A percentile compares a stretch with the other conserved stretches of the same genome.
Conservation (phyloP, 2,888 invertebrate species). For the Scaptomyza parva region DNA sequence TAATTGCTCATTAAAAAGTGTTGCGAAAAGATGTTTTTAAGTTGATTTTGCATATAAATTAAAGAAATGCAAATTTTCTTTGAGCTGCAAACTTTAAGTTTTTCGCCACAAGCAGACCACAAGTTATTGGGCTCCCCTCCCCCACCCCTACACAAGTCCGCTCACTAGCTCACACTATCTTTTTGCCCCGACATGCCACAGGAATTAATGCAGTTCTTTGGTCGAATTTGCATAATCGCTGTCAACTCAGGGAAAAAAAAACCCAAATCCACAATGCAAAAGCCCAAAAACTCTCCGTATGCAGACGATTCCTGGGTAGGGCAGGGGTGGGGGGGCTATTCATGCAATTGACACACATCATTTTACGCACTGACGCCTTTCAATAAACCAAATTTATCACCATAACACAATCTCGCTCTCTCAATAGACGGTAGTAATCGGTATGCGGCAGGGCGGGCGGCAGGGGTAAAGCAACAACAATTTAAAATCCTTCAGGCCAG, state of each 20-base stretch:
- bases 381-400: slow-evolving; percentile 85
- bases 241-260: slow-evolving; percentile 68
- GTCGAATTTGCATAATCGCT: slow-evolving; percentile 80
- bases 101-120: slow-evolving; percentile 23
- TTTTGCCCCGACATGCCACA: slow-evolving; percentile 16
- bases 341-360: slow-evolving; percentile 86
- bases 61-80: slow-evolving; percentile 61
- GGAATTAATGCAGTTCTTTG: slow-evolving; percentile 69
- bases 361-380: slow-evolving; percentile 85
- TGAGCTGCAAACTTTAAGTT: slow-evolving; percentile 27
- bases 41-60: slow-evolving; percentile 68
- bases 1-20: slow-evolving; percentile 70
- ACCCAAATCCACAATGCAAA: slow-evolving; percentile 50
- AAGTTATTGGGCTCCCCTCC: slow-evolving; percentile 16
- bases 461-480: slow-evolving; percentile 61
- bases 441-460: too few species aligned
- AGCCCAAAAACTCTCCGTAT: slow-evolving; percentile 45
- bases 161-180: neutral
- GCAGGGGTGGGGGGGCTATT: slow-evolving; percentile 48
- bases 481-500: slow-evolving; percentile 73
- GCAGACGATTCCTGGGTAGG: slow-evolving; percentile 4
- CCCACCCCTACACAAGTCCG: neutral
- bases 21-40: slow-evolving; percentile 20
- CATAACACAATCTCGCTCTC: slow-evolving; percentile 60
- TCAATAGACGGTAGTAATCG: slow-evolving; percentile 19